Evolutionary conservation across 2,888 invertebrate species (phyloP).

Genomic region (Icerya purchasi): DNA sequence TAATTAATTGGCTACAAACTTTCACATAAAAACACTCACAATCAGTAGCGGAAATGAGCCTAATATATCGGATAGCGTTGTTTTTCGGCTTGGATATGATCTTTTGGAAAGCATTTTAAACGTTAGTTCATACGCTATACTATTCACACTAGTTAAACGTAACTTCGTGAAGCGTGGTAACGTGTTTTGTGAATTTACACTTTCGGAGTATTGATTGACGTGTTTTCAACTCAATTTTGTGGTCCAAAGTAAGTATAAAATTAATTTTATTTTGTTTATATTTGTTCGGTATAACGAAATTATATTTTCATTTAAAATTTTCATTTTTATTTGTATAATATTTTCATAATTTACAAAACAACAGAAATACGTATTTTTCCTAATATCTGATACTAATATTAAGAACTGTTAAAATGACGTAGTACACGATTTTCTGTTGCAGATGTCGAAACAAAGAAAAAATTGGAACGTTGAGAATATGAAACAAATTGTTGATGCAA

Average conservation of each 20-base stretch:
- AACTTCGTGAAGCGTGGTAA: not conserved
- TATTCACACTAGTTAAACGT: not conserved
- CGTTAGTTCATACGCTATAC: too few species aligned
- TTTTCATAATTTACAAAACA: not conserved
- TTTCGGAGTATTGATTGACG: not conserved
- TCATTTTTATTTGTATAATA: not conserved
- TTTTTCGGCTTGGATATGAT: too few species aligned
- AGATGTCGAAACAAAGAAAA: not conserved
- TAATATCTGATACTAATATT: not conserved
- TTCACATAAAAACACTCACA: too few species aligned
- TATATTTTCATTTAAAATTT: not conserved
- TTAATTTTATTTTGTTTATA: not conserved
- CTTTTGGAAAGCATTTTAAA: too few species aligned
- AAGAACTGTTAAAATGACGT: not conserved
- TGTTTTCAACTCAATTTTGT: not conserved
- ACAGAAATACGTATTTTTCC: not conserved
- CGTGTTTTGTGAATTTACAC: not conserved
- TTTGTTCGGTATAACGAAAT: not conserved
- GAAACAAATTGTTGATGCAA: too few species aligned
- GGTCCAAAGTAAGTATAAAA: not conserved
- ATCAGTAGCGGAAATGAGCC: too few species aligned
- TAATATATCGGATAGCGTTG: too few species aligned
- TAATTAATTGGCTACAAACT: too few species aligned
- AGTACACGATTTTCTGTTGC: not conserved
- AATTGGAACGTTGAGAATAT: too few species aligned